Base-by-base conservation (phyloP, 2,888 invertebrate genomes). In the Amorpha juglandis region DNA sequence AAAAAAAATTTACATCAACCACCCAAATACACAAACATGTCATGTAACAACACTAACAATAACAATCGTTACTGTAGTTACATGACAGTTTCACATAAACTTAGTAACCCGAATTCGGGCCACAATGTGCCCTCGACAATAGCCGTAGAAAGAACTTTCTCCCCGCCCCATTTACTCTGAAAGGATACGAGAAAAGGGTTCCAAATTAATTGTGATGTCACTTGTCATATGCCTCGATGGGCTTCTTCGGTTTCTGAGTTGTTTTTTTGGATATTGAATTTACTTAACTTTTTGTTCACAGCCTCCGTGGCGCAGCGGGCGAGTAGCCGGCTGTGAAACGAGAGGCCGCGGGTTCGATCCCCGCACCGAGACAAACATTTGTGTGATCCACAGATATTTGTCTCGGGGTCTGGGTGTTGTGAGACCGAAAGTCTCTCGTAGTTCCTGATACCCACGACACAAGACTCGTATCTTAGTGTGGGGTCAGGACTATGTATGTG, bases 161-260 rank as follows among this genome's bases (percentile, higher is more conserved):
- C 80, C 78, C 74, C 83, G 84, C 80, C 74, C 81, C 88, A 88
- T 88, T 88, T 85, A 84, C 82, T 75, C 68, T 68, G 77, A 79
- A 80, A 80, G 70, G 77, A 75, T 78, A 80, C 76, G 78, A 82
- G 83, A 84, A 86, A 88, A 84, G 86, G 87, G 87, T 86, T 81
- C 74, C 68, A 66, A 79, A 80, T 83, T 87, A 86, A 87, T 88
- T 84, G 86, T 82, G 80, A 84, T 83, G 85, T 88, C 86, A 81
- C 80, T 79, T 82, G 84, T 87, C 82, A 81, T 77, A 74, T 74
- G 81, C 74, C 42, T 75, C 69, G 70, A 69, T 74, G 71, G 68
- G 70, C 68, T 71, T 69, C 66, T 74, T 72, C 74, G 67, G 66
- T 27, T 53, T 38, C 69, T 67, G 55, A 53, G 47, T 62, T 38